A percentile compares a stretch with the other conserved stretches of the same genome.
These are phyloP conservation scores for Akabosia matsudoensis DNA, from an alignment of 1,140 invertebrate species.

Conservation along the genomic window DNA sequence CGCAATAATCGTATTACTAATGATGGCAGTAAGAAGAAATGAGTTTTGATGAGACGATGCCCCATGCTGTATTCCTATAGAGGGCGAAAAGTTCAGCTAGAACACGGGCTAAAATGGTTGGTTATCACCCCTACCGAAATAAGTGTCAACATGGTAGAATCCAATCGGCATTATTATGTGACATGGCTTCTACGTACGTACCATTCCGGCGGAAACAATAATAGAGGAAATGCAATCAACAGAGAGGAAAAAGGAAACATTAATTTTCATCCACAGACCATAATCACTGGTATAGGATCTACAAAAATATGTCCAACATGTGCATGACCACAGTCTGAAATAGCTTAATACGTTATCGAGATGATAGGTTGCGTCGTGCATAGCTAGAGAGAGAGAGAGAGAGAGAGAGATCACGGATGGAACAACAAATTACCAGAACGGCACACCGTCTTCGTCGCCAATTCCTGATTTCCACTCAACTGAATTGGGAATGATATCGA, in stretches of 20 bases:
- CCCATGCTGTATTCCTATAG: too few species aligned
- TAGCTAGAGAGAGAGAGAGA: too few species aligned
- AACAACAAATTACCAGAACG: not conserved
- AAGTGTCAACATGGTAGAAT: not conserved
- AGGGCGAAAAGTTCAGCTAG: too few species aligned
- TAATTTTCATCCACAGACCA: not conserved
- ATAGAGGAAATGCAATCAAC: conserved; percentile 4
- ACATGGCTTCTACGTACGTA: not conserved
- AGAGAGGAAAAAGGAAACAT: not conserved
- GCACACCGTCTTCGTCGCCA: not conserved
- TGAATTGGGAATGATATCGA: not conserved
- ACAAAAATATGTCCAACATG: too few species aligned
- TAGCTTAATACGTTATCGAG: not conserved
- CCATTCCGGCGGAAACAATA: not conserved
- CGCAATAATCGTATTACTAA: too few species aligned
- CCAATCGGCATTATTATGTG: not conserved
- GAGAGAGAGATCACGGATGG: not conserved
- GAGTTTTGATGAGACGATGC: too few species aligned
- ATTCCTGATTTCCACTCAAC: not conserved
- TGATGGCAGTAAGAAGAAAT: too few species aligned
- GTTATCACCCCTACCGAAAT: too few species aligned
- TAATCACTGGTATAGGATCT: not conserved
- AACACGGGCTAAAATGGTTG: too few species aligned
- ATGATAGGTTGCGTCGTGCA: too few species aligned
- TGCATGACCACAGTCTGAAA: not conserved